Base-by-base conservation (phyloP, 2,113 vertebrate genomes). In the Symphodus melops region DNA sequence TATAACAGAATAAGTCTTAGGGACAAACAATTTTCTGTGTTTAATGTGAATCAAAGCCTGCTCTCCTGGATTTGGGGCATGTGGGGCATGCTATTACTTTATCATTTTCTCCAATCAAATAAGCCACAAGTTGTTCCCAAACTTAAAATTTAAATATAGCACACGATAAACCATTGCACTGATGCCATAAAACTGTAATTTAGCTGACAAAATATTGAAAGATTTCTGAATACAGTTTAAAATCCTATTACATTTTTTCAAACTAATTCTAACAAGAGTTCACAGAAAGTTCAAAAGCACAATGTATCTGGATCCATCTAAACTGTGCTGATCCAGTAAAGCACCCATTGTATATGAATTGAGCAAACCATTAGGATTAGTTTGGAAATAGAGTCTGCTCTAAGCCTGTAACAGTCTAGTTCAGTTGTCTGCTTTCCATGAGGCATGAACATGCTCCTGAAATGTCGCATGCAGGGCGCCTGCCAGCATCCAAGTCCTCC, bases 401-500 rank as follows among this genome's bases (percentile, higher is more conserved):
- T 56, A 54, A 60, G 79, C 51, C 71, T 41, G 36, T 44, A 68
- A 67, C 20, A 61, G 63, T 63, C 49, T 42, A 49, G 48, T 51
- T 74, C 1, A 16, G 11, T 68, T 4, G 37, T 52, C 8, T 72
- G 28, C 48, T 70, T 78, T 74, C 46, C 58, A 20, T 46, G 46
- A 83, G 44, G 62, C 48, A 16, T 25, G 12, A 52, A 42, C 49
- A 53, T 21, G 23, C 46, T 70, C 59, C 65, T 75, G 60, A 67
- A 79, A 51, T 70, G 61, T 41, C 58, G 44, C 71, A 62, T 70
- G 39, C 63, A 52, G 73, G n/a, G 1, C 11, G 36, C 28, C 65
- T 83, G 84, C 73, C 82, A 85, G 74, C 67, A 52, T 64, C 60
- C 51, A 69, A 73, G 81, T 81, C 72, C 84, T 72, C 78, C 66